Conservation (phyloP, 2,888 invertebrate species). For the Mactromeris polynyma region DNA sequence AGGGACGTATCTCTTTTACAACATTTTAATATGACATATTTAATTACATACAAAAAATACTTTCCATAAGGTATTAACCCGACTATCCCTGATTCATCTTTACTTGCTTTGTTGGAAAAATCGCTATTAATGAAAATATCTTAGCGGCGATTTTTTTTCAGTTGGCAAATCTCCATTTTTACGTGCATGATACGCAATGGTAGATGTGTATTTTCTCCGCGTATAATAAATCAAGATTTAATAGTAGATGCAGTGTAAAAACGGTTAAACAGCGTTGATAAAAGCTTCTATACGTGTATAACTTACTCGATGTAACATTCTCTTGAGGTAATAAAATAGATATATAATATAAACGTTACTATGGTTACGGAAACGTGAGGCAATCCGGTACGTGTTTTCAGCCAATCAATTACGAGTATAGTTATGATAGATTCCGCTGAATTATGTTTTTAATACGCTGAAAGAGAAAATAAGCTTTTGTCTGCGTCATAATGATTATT, state of each 20-base stretch:
- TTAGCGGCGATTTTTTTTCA: neutral
- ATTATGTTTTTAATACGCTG: neutral
- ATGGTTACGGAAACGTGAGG: conserved; percentile 38
- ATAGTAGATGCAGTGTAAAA: conserved; percentile 25
- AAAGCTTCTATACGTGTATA: neutral
- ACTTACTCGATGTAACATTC: conserved; percentile 43
- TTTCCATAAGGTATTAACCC: neutral
- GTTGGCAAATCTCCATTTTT: conserved; percentile 46
- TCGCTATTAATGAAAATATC: neutral
- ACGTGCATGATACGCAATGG: conserved; percentile 19
- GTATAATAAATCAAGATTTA: conserved; percentile 42
- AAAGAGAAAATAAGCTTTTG: neutral
- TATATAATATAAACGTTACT: conserved; percentile 38
- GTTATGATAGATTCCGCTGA: neutral
- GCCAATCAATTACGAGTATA: conserved; percentile 25
- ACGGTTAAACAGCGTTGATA: conserved; percentile 31
- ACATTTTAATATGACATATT: neutral
- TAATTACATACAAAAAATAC: neutral
- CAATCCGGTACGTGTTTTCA: conserved; percentile 24
- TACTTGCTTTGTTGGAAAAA: neutral
- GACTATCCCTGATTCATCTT: too few relatives aligned
- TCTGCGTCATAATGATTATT: neutral
- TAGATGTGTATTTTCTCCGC: neutral
- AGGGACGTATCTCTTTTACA: neutral
- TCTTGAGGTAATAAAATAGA: conserved; percentile 40